A percentile compares a stretch with the other conserved stretches of the same genome.
These are phyloP conservation scores for Ifrita kowaldi DNA, from an alignment of 2,113 vertebrate genomes.

Conservation along the genomic window DNA sequence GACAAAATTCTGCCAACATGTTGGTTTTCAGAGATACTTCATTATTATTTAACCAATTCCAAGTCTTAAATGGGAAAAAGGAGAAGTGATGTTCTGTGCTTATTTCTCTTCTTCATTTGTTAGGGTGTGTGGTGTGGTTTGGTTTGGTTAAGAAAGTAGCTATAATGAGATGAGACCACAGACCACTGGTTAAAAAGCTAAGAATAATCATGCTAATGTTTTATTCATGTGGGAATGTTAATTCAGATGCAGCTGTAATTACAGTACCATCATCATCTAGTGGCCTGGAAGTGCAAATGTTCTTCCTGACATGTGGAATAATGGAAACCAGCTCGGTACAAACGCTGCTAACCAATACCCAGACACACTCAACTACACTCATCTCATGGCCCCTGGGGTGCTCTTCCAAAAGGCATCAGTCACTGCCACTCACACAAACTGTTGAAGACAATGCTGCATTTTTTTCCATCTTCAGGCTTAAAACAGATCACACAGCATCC, in stretches of 20 bases:
- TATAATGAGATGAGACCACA: constrained; percentile 23
- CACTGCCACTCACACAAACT: constrained; percentile 18
- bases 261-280: constrained; percentile 54
- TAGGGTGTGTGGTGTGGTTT: neutral
- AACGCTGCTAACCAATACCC: neutral
- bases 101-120: neutral
- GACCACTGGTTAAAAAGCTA: constrained; percentile 19
- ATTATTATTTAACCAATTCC: neutral
- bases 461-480: neutral
- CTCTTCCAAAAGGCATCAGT: constrained; percentile 50
- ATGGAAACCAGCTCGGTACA: neutral
- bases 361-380: neutral
- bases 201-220: constrained; percentile 35
- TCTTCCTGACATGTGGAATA: constrained; percentile 49
- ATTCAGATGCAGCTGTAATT: constrained; percentile 57
- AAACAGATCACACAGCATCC: constrained; percentile 20
- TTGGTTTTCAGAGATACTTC: neutral
- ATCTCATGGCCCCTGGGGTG: neutral
- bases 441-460: neutral
- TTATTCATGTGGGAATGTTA: constrained; percentile 53
- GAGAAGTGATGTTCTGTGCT: neutral
- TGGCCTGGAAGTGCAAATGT: constrained; percentile 43
- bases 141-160: constrained; percentile 15
- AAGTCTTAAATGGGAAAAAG: neutral
- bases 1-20: neutral